Percentiles rank a stretch among this genome's conserved stretches.
Evolutionary conservation across 2,113 vertebrate genomes (phyloP).

Genomic region (Gadus macrocephalus): DNA sequence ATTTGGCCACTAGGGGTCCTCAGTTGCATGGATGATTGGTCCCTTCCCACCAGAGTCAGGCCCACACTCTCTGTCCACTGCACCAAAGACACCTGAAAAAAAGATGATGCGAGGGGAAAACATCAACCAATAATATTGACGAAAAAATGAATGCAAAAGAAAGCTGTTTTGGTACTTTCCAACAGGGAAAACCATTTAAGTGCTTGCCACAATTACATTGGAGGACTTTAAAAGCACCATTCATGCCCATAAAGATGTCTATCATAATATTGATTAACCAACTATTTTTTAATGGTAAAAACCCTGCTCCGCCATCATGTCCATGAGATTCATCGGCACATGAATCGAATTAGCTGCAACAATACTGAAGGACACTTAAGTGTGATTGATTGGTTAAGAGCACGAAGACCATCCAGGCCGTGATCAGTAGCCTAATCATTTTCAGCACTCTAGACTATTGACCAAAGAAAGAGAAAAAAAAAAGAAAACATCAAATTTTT

Average conservation of each 20-base stretch:
- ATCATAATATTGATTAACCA: background rate
- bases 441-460: conserved; percentile 52
- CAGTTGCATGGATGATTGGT: conserved; percentile 96
- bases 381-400: conserved; percentile 20
- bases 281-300: background rate
- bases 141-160: background rate
- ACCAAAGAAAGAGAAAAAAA: conserved; percentile 44
- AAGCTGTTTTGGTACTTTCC: conserved; percentile 9
- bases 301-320: too few species aligned
- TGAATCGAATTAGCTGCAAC: conserved; percentile 23
- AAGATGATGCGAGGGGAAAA: conserved; percentile 18
- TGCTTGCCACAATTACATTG: too few species aligned
- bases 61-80: conserved; percentile 98
- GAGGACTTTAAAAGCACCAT: background rate
- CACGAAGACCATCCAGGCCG: conserved; percentile 31
- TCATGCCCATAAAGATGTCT: background rate
- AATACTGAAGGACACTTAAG: conserved; percentile 31
- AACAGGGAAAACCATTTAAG: too few species aligned
- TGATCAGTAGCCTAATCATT: conserved; percentile 50
- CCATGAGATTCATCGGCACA: conserved; percentile 22
- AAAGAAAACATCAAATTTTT: conserved; percentile 36
- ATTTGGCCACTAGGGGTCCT: conserved; percentile 98
- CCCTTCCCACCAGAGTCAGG: conserved; percentile 91
- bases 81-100: conserved; percentile 89
- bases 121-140: background rate